A percentile compares a stretch with the other conserved stretches of the same genome.
Evolutionary conservation across 2,797 vertebrate genomes (phyloP).

Genomic region (Novumbra hubbsi): DNA sequence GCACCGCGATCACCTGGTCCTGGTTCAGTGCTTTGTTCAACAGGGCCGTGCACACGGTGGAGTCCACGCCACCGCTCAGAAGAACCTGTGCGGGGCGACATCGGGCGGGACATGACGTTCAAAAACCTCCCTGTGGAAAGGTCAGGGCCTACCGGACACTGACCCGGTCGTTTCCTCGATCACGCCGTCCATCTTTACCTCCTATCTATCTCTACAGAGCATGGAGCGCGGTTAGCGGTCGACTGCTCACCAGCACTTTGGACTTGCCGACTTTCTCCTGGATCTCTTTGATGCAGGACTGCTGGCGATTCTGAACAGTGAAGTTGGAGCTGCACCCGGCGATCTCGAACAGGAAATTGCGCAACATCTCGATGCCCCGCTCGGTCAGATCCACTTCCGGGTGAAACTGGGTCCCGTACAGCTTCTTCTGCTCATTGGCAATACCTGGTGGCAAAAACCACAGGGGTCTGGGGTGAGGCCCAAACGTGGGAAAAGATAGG

Average conservation of each 20-base stretch:
- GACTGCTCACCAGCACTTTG: slow-evolving; percentile 90
- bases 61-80: slow-evolving; percentile 96
- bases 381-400: slow-evolving; percentile 97
- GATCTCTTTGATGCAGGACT: slow-evolving; percentile 87
- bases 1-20: slow-evolving; percentile 96
- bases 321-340: slow-evolving; percentile 93
- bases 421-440: slow-evolving; percentile 95
- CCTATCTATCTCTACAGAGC: not conserved
- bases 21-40: slow-evolving; percentile 91
- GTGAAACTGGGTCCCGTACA: slow-evolving; percentile 98
- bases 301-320: slow-evolving; percentile 90
- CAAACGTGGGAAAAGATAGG: not conserved
- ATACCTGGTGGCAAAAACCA: slow-evolving; percentile 74
- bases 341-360: slow-evolving; percentile 95
- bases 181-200: slow-evolving; percentile 21
- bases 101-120: not conserved
- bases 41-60: slow-evolving; percentile 96
- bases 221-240: not conserved
- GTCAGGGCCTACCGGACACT: too few species aligned
- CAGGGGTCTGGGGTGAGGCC: not conserved
- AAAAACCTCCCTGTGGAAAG: not conserved
- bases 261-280: slow-evolving; percentile 88
- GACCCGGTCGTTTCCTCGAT: too few species aligned
- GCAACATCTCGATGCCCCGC: slow-evolving; percentile 90
- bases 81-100: slow-evolving; percentile 77